Percentiles rank a stretch among this genome's conserved stretches.
Evolutionary conservation across 2,888 invertebrate species (phyloP).

Genomic region (Sympetrum striolatum): DNA sequence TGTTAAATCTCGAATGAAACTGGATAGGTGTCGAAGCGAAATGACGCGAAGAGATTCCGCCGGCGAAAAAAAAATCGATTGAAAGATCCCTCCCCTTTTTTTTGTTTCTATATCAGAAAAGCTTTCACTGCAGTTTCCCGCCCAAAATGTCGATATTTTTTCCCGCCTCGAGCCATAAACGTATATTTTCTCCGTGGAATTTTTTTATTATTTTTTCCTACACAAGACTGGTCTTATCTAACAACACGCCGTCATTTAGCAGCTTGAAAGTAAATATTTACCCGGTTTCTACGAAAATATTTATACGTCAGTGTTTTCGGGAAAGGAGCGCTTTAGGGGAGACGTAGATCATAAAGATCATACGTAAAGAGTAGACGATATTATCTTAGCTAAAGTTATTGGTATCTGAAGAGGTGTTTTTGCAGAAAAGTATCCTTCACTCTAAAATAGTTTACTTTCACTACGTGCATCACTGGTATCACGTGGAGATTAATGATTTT

Average conservation of each 20-base stretch:
- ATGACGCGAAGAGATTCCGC: background rate
- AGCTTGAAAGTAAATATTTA: background rate
- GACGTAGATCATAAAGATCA: too few relatives aligned
- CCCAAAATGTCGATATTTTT: background rate
- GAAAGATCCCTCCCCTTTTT: background rate
- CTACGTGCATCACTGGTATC: too few relatives aligned
- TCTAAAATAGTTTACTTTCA: too few relatives aligned
- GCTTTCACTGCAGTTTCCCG: background rate
- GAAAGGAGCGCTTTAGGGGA: too few relatives aligned
- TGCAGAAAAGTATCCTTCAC: too few relatives aligned
- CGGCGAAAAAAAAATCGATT: background rate
- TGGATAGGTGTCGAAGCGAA: background rate
- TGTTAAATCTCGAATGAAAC: background rate
- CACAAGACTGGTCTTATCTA: background rate
- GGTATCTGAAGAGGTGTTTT: too few relatives aligned
- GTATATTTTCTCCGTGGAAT: background rate
- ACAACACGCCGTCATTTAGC: background rate
- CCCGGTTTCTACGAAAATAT: background rate
- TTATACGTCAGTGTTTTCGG: background rate
- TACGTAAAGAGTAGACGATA: too few relatives aligned
- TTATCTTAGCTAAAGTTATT: too few relatives aligned
- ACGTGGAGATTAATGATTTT: too few relatives aligned
- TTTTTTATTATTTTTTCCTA: background rate
- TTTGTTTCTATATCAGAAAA: background rate
- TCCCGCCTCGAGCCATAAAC: background rate